Evolutionary conservation across 2,113 vertebrate genomes (phyloP).

Genomic region (Protomyctophum bolini): DNA sequence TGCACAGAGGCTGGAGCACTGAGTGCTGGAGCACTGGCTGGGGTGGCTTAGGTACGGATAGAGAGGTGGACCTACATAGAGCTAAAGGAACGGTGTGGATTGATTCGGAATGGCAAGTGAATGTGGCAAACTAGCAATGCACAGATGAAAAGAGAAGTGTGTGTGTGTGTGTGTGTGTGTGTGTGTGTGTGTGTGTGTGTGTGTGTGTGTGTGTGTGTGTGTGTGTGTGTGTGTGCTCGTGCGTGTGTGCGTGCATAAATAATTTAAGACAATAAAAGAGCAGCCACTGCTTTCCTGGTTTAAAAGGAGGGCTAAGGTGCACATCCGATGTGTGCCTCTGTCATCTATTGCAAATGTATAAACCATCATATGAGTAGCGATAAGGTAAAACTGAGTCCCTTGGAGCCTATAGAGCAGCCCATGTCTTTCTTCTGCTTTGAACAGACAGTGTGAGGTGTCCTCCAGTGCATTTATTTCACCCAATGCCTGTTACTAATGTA

Average conservation of each 20-base stretch:
- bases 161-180: background rate
- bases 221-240: too few species aligned
- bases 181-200: constrained; percentile 1
- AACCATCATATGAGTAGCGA: too few species aligned
- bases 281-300: constrained; percentile 25
- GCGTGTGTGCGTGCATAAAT: constrained; percentile 44
- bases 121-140: constrained; percentile 10
- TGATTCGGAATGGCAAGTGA: constrained; percentile 43
- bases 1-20: constrained; percentile 29
- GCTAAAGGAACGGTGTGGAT: constrained; percentile 29
- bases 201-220: too few species aligned
- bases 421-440: too few species aligned
- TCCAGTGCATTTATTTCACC: constrained; percentile 6
- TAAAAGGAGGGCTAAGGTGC: constrained; percentile 8
- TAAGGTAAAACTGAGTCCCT: too few species aligned
- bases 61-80: constrained; percentile 36
- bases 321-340: constrained; percentile 21
- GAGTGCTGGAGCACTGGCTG: constrained; percentile 45
- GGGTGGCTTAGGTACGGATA: constrained; percentile 56
- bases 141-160: constrained; percentile 8
- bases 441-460: too few species aligned
- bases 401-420: too few species aligned
- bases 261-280: constrained; percentile 47
- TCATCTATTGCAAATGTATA: too few species aligned
- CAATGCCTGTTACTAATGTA: constrained; percentile 23